Conservation (phyloP, 2,888 invertebrate species). For the Anthrax anthrax region DNA sequence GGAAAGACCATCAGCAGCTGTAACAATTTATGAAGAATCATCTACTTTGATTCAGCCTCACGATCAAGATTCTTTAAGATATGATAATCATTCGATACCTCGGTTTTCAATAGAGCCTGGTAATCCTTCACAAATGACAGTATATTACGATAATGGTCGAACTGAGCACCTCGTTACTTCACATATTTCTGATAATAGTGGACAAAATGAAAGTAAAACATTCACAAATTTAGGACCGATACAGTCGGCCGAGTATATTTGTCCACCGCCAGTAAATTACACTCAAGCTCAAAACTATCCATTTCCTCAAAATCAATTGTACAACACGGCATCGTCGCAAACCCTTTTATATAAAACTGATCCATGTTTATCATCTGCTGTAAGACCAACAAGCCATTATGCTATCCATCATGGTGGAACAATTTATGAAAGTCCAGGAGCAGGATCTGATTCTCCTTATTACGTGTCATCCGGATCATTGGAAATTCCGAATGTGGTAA, state of each 20-base stretch:
- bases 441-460: slow-evolving; percentile 22
- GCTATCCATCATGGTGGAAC: slow-evolving; percentile 8
- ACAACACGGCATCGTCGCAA: slow-evolving; percentile 21
- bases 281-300: not conserved
- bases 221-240: slow-evolving; percentile 29
- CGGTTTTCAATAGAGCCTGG: not conserved
- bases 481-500: slow-evolving; percentile 23
- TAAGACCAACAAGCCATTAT: slow-evolving; percentile 23
- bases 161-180: not conserved
- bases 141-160: slow-evolving; percentile 17
- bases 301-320: slow-evolving; percentile 16
- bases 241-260: slow-evolving; percentile 6
- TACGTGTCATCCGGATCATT: slow-evolving; percentile 14
- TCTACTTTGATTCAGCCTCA: slow-evolving; percentile 7
- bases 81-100: slow-evolving; percentile 11
- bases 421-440: slow-evolving; percentile 21
- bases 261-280: not conserved
- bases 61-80: slow-evolving; percentile 11
- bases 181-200: not conserved
- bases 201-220: slow-evolving; percentile 25
- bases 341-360: slow-evolving; percentile 28
- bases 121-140: not conserved
- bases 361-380: slow-evolving; percentile 24
- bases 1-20: slow-evolving; percentile 14
- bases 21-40: slow-evolving; percentile 14